phyloP scores from a whole-genome alignment of 2,888 invertebrate species.

The Sminthurides aquaticus region DNA sequence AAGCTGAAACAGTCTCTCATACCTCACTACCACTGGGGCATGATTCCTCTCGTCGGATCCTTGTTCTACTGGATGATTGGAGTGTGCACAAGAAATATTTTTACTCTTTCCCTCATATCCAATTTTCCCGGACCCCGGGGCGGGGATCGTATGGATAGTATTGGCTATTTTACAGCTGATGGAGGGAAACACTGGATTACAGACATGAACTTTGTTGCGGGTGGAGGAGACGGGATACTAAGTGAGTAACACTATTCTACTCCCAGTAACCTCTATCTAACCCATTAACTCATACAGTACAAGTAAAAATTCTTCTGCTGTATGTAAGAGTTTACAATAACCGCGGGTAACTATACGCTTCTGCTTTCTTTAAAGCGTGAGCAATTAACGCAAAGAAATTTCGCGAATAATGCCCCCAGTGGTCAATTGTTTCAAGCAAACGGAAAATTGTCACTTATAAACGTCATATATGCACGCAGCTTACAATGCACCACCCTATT shows the following conservation, averaged over 20 bases:
- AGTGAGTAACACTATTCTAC: conserved; percentile 19
- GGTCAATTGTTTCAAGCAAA: too few relatives aligned
- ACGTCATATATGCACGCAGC: too few relatives aligned
- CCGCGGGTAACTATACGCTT: too few relatives aligned
- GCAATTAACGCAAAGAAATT: too few relatives aligned
- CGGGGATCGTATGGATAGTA: neutral
- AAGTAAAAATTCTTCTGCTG: neutral
- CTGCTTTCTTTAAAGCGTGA: too few relatives aligned
- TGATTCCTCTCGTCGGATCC: conserved; percentile 14
- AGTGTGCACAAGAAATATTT: conserved; percentile 2
- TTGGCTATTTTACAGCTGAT: conserved; percentile 14
- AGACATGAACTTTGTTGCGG: conserved; percentile 33
- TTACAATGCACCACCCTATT: too few relatives aligned
- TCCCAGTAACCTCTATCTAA: neutral
- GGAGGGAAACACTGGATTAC: conserved; percentile 23
- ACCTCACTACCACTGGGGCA: conserved; percentile 1
- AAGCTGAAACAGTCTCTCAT: conserved; percentile 25
- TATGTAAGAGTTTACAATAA: too few relatives aligned
- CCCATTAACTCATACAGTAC: neutral
- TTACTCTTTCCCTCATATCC: conserved; percentile 14
- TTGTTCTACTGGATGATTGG: conserved; percentile 11
- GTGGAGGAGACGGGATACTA: conserved; percentile 32
- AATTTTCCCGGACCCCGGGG: conserved; percentile 18
- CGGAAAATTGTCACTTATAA: too few relatives aligned
- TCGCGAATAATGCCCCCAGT: too few relatives aligned